Evolutionary conservation across 2,113 vertebrate species (phyloP).

Genomic region (Vidua macroura): DNA sequence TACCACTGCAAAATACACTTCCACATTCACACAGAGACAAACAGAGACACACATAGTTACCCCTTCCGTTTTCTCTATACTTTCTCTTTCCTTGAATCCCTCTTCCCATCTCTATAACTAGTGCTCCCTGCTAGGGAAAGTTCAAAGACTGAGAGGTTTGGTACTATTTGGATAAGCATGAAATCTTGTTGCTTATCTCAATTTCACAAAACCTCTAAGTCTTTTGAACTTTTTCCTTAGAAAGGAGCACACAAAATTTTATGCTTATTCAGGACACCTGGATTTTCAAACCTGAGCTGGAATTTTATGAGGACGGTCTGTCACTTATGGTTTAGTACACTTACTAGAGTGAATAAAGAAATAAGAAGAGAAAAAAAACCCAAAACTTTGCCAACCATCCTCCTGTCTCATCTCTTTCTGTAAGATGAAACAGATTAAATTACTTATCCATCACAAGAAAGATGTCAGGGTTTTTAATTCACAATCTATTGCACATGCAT

Average conservation of each 20-base stretch:
- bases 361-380: background rate
- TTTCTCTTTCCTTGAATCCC: background rate
- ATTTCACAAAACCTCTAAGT: background rate
- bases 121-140: background rate
- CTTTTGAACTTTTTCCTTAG: slow-evolving; percentile 55
- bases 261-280: slow-evolving; percentile 33
- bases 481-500: background rate
- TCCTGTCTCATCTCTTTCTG: background rate
- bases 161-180: slow-evolving; percentile 25
- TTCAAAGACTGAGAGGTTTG: slow-evolving; percentile 42
- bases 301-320: slow-evolving; percentile 13
- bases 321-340: background rate
- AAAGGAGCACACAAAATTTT: slow-evolving; percentile 16
- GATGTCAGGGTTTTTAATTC: background rate
- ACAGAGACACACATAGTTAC: background rate
- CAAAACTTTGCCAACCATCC: background rate
- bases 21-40: background rate
- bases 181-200: slow-evolving; percentile 52
- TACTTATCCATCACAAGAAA: background rate
- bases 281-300: slow-evolving; percentile 29
- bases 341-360: background rate
- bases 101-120: background rate
- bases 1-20: background rate
- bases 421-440: slow-evolving; percentile 1
- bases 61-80: background rate